Base-by-base conservation (phyloP, 1,140 invertebrate species). In the Hypothenemus hampei region DNA sequence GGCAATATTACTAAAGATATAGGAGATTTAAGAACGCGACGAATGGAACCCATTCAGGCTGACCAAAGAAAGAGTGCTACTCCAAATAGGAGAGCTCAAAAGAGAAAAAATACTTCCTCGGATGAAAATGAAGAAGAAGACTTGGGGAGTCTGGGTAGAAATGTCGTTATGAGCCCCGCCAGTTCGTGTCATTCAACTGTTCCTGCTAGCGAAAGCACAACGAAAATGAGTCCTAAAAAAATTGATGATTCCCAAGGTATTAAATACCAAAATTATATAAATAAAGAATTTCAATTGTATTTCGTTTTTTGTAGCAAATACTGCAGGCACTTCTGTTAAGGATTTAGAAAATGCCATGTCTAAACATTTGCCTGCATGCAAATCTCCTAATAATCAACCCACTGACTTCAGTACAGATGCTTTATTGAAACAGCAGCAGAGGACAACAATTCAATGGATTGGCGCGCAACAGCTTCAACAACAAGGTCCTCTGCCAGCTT, bases 271-370 rank as follows among this genome's bases (percentile, higher is more conserved):
- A 31, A 31, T 31, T 31, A 11, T 13, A 31, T 31, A 11, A 1
- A 8, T 31, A 11, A 11, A 31, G 10, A 31, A 13, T 29, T n/a
- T 29, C 6, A 29, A 29, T 29, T 7, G 6, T 7, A 7, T 6
- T 7, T 29, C n/a, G 26, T 31, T 21, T 37, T 22, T 43, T 26
- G 20, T 19, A 55, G 52, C 11, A 26, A 26, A 24, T 23, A 45
- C 26, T 47, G 53, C 57, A 4, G 77, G 74, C 3, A 81, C 85
- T 2, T 87, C 87, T 0, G 90, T 93, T 0, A 91, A 93, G 69
- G 92, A 96, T 64, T 75, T 96, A 56, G 93, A 97, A 72, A 91
- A 94, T 64, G 92, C 91, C 10, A 97, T 96, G 93, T 94, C 93
- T 16, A 93, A 95, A 69, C 93, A 97, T 75, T 74, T 96, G 31